These are phyloP conservation scores for Marronus borbonicus DNA, from an alignment of 2,888 invertebrate species.

Conservation along the genomic window DNA sequence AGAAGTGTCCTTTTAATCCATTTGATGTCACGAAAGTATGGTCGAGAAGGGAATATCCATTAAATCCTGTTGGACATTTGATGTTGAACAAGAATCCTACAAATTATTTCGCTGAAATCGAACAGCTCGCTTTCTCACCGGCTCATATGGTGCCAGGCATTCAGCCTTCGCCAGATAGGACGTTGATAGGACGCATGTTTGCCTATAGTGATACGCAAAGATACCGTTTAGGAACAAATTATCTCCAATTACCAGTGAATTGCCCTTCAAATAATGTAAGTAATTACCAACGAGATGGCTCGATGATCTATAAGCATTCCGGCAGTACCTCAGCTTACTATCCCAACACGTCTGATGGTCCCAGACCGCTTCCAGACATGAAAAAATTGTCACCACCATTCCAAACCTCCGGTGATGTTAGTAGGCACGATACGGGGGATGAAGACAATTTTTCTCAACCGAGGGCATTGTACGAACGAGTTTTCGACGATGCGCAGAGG, in stretches of 20 bases:
- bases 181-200: slow-evolving; percentile 92
- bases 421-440: slow-evolving; percentile 84
- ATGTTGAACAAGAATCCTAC: slow-evolving; percentile 90
- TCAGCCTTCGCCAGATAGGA: slow-evolving; percentile 94
- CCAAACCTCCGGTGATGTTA: slow-evolving; percentile 81
- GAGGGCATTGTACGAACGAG: slow-evolving; percentile 82
- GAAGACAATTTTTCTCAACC: slow-evolving; percentile 95
- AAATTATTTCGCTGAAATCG: slow-evolving; percentile 95
- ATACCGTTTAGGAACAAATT: slow-evolving; percentile 93
- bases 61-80: slow-evolving; percentile 90
- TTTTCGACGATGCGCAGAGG: slow-evolving; percentile 72
- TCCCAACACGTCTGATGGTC: slow-evolving; percentile 96
- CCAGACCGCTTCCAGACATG: slow-evolving; percentile 80
- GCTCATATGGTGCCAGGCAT: slow-evolving; percentile 93
- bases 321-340: slow-evolving; percentile 94
- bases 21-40: slow-evolving; percentile 96
- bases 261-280: slow-evolving; percentile 84
- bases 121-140: slow-evolving; percentile 93
- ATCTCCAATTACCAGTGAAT: slow-evolving; percentile 94
- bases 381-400: slow-evolving; percentile 75
- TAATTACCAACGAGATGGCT: slow-evolving; percentile 94
- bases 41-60: slow-evolving; percentile 89
- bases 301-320: slow-evolving; percentile 85
- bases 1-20: slow-evolving; percentile 86
- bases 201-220: slow-evolving; percentile 94